A percentile compares a stretch with the other conserved stretches of the same genome.
Evolutionary conservation across 2,797 vertebrate genomes (phyloP).

Genomic region (Rousettus madagascariensis): DNA sequence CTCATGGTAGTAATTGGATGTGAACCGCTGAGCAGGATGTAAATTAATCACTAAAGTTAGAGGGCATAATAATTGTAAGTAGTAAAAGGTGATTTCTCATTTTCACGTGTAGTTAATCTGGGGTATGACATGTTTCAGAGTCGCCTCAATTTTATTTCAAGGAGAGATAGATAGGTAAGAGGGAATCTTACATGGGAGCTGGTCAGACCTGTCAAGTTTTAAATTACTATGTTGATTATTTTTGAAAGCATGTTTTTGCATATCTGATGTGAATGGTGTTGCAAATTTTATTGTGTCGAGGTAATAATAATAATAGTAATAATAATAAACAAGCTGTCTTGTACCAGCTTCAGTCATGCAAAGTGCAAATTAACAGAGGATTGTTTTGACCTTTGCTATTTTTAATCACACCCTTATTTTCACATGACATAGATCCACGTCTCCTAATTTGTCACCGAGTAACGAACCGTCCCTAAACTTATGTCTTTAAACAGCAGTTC

Average conservation of each 20-base stretch:
- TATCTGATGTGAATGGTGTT: constrained; percentile 31
- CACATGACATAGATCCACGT: neutral
- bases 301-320: neutral
- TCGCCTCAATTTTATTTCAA: constrained; percentile 46
- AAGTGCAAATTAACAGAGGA: constrained; percentile 37
- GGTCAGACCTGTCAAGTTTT: constrained; percentile 47
- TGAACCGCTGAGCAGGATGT: constrained; percentile 58
- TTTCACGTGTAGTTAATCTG: constrained; percentile 49
- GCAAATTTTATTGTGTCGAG: constrained; percentile 14
- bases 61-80: neutral
- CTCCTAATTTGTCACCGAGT: neutral
- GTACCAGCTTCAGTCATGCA: neutral
- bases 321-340: neutral
- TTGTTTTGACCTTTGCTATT: constrained; percentile 19
- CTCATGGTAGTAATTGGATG: constrained; percentile 52
- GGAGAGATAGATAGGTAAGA: constrained; percentile 17
- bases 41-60: constrained; percentile 67
- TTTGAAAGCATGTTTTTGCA: constrained; percentile 42
- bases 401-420: constrained; percentile 37
- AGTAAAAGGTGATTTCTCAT: constrained; percentile 61
- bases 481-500: neutral
- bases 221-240: constrained; percentile 35
- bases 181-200: constrained; percentile 35
- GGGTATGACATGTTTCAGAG: neutral
- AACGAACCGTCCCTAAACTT: neutral